phyloP scores from a whole-genome alignment of 2,797 vertebrate genomes.

The Pempheris klunzingeri region DNA sequence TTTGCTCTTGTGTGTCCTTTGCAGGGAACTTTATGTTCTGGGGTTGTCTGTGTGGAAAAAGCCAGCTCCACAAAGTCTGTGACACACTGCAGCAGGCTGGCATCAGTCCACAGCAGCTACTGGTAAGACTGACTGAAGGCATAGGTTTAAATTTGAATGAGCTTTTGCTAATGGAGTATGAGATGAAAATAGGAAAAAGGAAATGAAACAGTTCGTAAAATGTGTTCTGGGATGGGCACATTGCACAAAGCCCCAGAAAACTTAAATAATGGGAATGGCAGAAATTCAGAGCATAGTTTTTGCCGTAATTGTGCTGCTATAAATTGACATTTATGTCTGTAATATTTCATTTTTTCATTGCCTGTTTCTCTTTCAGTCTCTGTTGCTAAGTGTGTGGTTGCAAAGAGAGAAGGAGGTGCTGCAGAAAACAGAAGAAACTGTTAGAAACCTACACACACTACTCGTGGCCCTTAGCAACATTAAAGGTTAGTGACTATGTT shows the following conservation, averaged over 20 bases:
- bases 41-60: constrained; percentile 92
- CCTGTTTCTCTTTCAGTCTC: constrained; percentile 56
- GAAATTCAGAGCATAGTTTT: neutral
- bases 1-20: constrained; percentile 46
- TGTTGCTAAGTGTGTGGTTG: constrained; percentile 94
- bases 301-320: too few species aligned
- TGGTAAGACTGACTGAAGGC: constrained; percentile 85
- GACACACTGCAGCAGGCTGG: constrained; percentile 89
- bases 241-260: too few species aligned
- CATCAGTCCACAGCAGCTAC: constrained; percentile 91
- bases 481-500: constrained; percentile 86
- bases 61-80: constrained; percentile 88
- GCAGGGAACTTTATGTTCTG: constrained; percentile 95
- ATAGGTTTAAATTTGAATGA: neutral
- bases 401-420: constrained; percentile 92
- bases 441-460: constrained; percentile 88
- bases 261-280: neutral
- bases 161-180: too few species aligned
- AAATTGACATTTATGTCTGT: neutral
- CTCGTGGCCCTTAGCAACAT: constrained; percentile 92
- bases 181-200: neutral
- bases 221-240: neutral
- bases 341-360: neutral
- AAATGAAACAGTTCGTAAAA: neutral
- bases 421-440: constrained; percentile 83